phyloP scores from a whole-genome alignment of 2,113 vertebrate species.

The Cercocebus atys region DNA sequence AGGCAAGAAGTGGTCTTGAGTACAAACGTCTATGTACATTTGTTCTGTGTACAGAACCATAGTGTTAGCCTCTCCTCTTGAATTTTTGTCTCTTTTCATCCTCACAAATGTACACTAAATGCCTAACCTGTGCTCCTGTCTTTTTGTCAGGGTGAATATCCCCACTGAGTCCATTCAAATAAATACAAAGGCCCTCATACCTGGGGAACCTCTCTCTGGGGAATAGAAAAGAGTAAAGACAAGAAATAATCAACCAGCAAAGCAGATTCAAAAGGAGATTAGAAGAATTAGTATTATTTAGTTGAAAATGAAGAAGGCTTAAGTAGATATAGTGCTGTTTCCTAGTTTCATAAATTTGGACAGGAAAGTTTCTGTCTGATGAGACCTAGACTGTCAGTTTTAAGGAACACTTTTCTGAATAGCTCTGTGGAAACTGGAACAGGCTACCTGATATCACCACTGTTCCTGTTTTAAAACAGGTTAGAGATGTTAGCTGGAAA shows the following conservation, averaged over 20 bases:
- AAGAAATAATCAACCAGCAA: background rate
- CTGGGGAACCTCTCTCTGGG: background rate
- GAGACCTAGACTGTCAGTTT: background rate
- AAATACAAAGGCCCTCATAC: background rate
- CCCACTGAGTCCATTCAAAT: background rate
- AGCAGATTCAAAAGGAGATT: background rate
- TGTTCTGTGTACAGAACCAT: background rate
- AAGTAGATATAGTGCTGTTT: background rate
- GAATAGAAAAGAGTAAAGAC: background rate
- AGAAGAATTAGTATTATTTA: background rate
- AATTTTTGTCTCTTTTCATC: background rate
- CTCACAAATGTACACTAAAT: background rate
- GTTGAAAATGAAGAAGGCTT: background rate
- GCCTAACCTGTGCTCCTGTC: background rate
- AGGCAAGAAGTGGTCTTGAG: background rate
- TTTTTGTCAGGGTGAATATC: background rate
- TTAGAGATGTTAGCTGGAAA: background rate
- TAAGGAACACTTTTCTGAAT: background rate
- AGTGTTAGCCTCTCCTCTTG: background rate
- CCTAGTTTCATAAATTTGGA: background rate
- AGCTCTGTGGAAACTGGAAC: background rate
- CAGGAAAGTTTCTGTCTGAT: background rate
- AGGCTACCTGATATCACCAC: background rate
- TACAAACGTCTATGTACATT: background rate
- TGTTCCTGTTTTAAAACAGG: background rate